Evolutionary conservation across 2,113 vertebrate species (phyloP), one percentile per base, ranked within the genome.

Genomic region (Hydrolagus affinis): DNA sequence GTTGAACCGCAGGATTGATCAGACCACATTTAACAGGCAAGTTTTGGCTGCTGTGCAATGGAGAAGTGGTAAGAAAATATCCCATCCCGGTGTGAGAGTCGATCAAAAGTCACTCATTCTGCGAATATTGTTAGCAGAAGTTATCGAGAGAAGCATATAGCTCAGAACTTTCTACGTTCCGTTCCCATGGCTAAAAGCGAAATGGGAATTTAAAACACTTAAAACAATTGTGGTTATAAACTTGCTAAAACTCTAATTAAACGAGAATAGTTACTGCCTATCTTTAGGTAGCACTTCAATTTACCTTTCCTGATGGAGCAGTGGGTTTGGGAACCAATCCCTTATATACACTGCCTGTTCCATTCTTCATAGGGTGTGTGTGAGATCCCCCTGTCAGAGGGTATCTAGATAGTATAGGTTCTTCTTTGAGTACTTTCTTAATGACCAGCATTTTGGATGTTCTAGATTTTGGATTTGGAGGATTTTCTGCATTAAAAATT

Each of bases 361-460:
- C 92, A 73, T 91, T 94, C 88, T 89, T 93, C 75, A 88, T 87
- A 59, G 92, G 87, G 19, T 92, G 90, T 28, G 91, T 89, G 85
- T 88, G 90, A 88, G 91, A 86, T 86, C 73, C 89, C 91, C 91
- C 89, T 85, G 86, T 87, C 64, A 89, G 86, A 28, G 93, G 91
- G 85, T 91, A 93, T 89, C 91, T 91, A 88, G 93, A 89, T 66
- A 93, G 89, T 57, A 89, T 89, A 68, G 93, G 88, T 83, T 95
- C 93, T 91, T 95, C 95, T 85, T 92, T 87, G 87, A 80, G 91
- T 87, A 93, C 91, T 87, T 95, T 94, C 90, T 92, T 94, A 90
- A 94, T 94, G 87, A 93, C 92, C 87, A 95, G 89, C 93, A 94
- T 94, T 89, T 92, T 93, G 7, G 91, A 92, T 86, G 92, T 89